Base-by-base conservation (phyloP, 2,888 invertebrate species). In the Sesamia inferens region DNA sequence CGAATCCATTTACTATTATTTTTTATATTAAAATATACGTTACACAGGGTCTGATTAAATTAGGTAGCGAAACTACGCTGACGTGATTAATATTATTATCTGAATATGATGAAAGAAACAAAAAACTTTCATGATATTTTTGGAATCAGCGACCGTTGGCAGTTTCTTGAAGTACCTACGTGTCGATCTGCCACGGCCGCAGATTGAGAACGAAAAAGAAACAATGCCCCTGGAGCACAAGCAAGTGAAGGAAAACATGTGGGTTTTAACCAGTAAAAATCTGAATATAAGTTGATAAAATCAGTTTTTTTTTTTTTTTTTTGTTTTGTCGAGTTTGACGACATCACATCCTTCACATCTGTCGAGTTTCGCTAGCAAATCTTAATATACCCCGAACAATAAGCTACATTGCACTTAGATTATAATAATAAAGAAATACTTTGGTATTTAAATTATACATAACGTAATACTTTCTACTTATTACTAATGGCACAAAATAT, bases 401-500 rank as follows among this genome's bases (percentile, higher is more conserved):
- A 70, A 70, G 47, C 69, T 80, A 83, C 44, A 80, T 80, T 80
- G 68, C 84, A 84, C 68, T 71, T 68, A 58, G n/a, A 39, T 51
- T 57, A 1, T 31, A 31, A 1, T 31, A 31, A 65, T 64, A 62
- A 69, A 66, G 47, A 65, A 74, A 85, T 63, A 68, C 69, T 85
- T 78, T 74, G 65, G 74, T 77, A 51, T 74, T 64, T 3, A 71
- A 80, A 22, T 75, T 47, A 63, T 63, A 69, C 48, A 70, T 61
- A 68, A 61, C 64, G 16, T 55, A 59, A 63, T 65, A 57, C 55
- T 31, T 59, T 69, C 47, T 79, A 69, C 47, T 64, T 70, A 78
- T 8, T 58, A 67, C 51, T 81, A 77, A 85, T 77, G 85, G 85
- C 85, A 84, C 85, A 73, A 81, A 71, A 74, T 71, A 68, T 58